Conservation (phyloP, 2,113 vertebrate genomes). For the Onychorhynchus coronatus region DNA sequence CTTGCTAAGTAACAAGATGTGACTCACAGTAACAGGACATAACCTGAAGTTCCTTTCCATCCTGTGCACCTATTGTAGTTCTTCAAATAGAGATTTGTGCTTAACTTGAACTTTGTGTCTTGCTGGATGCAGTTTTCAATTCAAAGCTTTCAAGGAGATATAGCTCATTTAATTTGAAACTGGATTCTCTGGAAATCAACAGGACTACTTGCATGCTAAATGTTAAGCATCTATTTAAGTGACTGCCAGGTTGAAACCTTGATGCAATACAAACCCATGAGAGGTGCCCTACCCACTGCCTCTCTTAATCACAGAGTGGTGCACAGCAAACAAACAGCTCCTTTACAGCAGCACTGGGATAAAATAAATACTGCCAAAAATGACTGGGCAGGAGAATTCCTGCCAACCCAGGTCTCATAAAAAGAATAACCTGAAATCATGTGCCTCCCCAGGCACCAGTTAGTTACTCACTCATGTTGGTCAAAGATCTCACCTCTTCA, state of each 20-base stretch:
- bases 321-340: neutral
- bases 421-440: neutral
- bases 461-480: neutral
- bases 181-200: neutral
- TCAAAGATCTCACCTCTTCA: slow-evolving; percentile 78
- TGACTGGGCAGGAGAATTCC: neutral
- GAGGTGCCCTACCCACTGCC: neutral
- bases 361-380: neutral
- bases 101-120: neutral
- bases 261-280: neutral
- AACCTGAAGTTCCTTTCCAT: neutral
- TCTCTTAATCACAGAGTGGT: neutral
- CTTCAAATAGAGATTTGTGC: neutral
- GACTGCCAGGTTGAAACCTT: neutral
- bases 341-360: neutral
- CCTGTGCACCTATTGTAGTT: neutral
- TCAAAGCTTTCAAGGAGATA: neutral
- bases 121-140: neutral
- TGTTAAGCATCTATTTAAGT: neutral
- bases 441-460: neutral
- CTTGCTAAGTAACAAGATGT: neutral
- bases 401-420: neutral
- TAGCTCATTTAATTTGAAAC: neutral
- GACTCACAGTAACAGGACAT: neutral
- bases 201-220: neutral